Base-by-base conservation (phyloP, 2,888 invertebrate species). In the Agrotis ipsilon region DNA sequence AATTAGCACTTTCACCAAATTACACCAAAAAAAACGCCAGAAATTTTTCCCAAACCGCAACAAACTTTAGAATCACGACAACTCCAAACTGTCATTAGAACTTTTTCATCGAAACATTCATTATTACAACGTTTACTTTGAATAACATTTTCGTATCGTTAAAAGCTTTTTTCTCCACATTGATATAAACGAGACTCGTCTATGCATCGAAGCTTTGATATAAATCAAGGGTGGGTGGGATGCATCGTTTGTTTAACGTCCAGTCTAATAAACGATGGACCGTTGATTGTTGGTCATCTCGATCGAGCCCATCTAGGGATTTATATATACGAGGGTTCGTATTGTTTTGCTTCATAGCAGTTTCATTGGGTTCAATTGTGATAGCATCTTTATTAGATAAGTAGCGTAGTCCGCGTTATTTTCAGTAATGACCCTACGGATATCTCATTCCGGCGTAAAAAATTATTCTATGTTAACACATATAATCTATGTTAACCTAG, bases 101-200 rank as follows among this genome's bases (percentile, higher is more conserved):
- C 43, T 82, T 85, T 85, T 81, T 79, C 65, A 72, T 71, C 83
- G 86, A 54, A 81, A 80, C 87, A 88, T 89, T 90, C 82, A 90
- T 90, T 89, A 87, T 76, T 82, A 85, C 85, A 80, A 81, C 86
- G 87, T 88, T 87, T 82, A 80, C 86, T 88, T 87, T 89, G 88
- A 91, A 91, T 92, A 92, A 75, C 90, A 87, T 88, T 91, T 88
- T 77, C 89, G n/a, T n/a, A n/a, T n/a, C n/a, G 90, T 89, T 94
- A 93, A 94, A 94, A 94, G 94, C 90, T 93, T 95, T 95, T 94
- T 94, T 92, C 91, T 85, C 85, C 88, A 87, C 91, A 95, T 95
- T 94, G 94, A 95, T 93, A 96, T 91, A 94, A 95, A 96, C 93
- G 94, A 91, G 86, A 85, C 83, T 86, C 85, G 93, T 90, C 91